Conservation (phyloP, 2,888 invertebrate genomes). For the Yponomeuta sedellus region DNA sequence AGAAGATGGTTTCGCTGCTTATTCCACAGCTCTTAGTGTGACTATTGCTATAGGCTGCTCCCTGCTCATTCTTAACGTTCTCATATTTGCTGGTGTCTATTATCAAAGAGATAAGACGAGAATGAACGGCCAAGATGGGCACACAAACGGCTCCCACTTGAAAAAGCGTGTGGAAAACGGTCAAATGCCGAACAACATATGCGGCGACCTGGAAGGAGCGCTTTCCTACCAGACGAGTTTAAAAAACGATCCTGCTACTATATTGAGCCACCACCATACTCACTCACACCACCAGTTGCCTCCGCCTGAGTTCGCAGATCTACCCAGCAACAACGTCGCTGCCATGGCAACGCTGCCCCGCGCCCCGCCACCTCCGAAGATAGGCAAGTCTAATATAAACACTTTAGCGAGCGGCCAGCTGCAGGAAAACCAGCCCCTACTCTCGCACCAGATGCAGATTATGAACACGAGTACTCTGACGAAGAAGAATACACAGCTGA, state of each 20-base stretch:
- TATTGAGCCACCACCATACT: slow-evolving; percentile 85
- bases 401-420: slow-evolving; percentile 76
- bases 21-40: slow-evolving; percentile 92
- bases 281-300: slow-evolving; percentile 86
- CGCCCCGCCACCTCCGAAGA: slow-evolving; percentile 85
- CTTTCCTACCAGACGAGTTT: slow-evolving; percentile 70
- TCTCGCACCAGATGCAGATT: slow-evolving; percentile 86
- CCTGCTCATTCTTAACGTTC: slow-evolving; percentile 91
- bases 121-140: slow-evolving; percentile 77
- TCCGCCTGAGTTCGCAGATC: slow-evolving; percentile 89
- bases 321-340: slow-evolving; percentile 80
- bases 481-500: slow-evolving; percentile 83
- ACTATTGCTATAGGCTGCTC: slow-evolving; percentile 97
- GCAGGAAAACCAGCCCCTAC: slow-evolving; percentile 81
- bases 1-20: slow-evolving; percentile 93
- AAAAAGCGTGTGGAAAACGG: slow-evolving; percentile 89
- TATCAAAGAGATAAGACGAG: slow-evolving; percentile 92
- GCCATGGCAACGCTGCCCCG: slow-evolving; percentile 79
- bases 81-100: slow-evolving; percentile 96
- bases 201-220: slow-evolving; percentile 85
- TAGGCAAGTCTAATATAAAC: slow-evolving; percentile 78
- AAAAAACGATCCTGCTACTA: slow-evolving; percentile 83
- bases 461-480: slow-evolving; percentile 86
- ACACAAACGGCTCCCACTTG: slow-evolving; percentile 69
- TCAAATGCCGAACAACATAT: slow-evolving; percentile 92